Evolutionary conservation across 2,888 invertebrate genomes (phyloP).

Genomic region (Lasioglossum malachurum): DNA sequence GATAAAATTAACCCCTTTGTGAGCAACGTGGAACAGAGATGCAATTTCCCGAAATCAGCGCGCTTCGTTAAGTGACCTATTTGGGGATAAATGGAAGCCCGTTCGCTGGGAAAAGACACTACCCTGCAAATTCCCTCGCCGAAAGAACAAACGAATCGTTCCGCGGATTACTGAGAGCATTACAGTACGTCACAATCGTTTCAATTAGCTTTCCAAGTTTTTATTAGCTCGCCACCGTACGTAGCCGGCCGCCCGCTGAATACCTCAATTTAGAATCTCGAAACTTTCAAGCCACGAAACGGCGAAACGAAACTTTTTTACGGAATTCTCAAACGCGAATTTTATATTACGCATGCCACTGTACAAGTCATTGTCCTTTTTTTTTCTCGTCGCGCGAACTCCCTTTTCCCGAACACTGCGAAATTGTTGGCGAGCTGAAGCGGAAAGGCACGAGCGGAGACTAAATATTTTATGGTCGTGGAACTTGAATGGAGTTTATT

Average conservation of each 20-base stretch:
- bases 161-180: not conserved
- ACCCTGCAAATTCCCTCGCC: not conserved
- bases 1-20: conserved; percentile 66
- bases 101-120: conserved; percentile 33
- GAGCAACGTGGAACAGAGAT: conserved; percentile 38
- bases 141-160: conserved; percentile 18
- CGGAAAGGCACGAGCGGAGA: not conserved
- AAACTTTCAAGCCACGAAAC: not conserved
- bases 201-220: not conserved
- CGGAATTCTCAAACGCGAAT: conserved; percentile 4
- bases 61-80: conserved; percentile 59
- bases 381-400: not conserved
- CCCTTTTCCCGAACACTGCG: not conserved
- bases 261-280: conserved; percentile 5
- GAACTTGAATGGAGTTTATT: not conserved
- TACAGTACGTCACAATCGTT: conserved; percentile 15
- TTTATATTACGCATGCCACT: not conserved
- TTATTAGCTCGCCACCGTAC: not conserved
- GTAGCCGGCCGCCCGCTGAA: not conserved
- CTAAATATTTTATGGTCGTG: not conserved
- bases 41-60: conserved; percentile 55
- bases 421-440: not conserved
- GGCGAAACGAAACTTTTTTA: not conserved
- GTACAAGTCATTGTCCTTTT: not conserved
- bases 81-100: conserved; percentile 43